Base-by-base conservation (phyloP, 2,113 vertebrate genomes). In the Acinonyx jubatus region DNA sequence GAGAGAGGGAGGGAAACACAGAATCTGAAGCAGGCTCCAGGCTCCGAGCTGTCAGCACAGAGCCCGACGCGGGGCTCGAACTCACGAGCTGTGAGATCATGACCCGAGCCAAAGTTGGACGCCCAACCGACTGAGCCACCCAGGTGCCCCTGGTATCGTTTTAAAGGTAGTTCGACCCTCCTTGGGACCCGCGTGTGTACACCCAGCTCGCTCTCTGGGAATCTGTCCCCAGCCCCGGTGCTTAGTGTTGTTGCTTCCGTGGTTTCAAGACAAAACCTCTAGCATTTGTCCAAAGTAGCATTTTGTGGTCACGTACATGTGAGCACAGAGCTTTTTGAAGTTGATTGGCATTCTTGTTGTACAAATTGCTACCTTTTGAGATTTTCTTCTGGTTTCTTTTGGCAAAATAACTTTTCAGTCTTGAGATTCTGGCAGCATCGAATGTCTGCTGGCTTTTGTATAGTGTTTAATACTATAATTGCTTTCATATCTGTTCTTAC, bases 401-500 rank as follows among this genome's bases (percentile, higher is more conserved):
- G 92, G 94, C 85, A 84, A 55, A 61, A 63, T 36, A 74, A 79
- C 66, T 94, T 97, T 97, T 96, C 0, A 0, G 16, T 96, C 87
- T 96, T 73, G 65, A 7, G 29, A 98, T 91, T 5, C 5, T 84
- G 97, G 97, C 96, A 95, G 89, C 91, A 73, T 98, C 80, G 33
- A 80, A 93, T 96, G 89, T 98, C 97, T 97, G 93, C 31, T 3
- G 97, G 92, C 96, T 98, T 98, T 89, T 8, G 8, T 95, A 45
- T 45, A 8, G 88, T 98, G 97, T 95, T 95, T 96, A 7, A 91
- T 97, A 93, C 97, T 98, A 81, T 96, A 98, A 97, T 96, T 95
- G 95, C 95, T 98, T 98, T 98, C 98, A 91, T 98, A 97, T 97
- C 97, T 98, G 96, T 76, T 27, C 95, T 96, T 96, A 78, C 80